phyloP scores from a whole-genome alignment of 1,140 invertebrate species.

The Scaptomyza montana region DNA sequence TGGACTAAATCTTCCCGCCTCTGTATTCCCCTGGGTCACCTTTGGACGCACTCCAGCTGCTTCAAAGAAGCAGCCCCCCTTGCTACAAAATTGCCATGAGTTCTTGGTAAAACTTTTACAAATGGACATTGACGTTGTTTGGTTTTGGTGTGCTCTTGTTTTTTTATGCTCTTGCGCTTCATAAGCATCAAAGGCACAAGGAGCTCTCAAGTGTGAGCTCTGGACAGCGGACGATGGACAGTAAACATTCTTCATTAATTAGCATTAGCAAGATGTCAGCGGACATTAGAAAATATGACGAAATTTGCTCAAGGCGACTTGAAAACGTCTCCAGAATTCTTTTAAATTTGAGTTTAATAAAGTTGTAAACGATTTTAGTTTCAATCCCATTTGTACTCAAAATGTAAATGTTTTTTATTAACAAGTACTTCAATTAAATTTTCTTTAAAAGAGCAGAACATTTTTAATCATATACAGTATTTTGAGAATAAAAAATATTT shows the following conservation, averaged over 20 bases:
- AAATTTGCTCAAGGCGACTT: slow-evolving; percentile 22
- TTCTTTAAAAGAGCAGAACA: not conserved
- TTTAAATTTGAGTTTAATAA: not conserved
- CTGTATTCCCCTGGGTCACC: slow-evolving; percentile 22
- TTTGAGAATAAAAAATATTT: not conserved
- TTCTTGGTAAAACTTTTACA: slow-evolving; percentile 74
- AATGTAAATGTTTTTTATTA: too few relatives aligned
- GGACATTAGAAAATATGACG: slow-evolving; percentile 2
- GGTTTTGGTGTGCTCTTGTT: slow-evolving; percentile 39
- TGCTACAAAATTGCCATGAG: slow-evolving; percentile 16
- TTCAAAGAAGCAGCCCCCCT: slow-evolving; percentile 50
- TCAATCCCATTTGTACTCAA: not conserved
- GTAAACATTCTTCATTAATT: slow-evolving; percentile 59
- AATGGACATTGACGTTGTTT: slow-evolving; percentile 77
- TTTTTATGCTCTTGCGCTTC: slow-evolving; percentile 31
- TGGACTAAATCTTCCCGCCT: slow-evolving; percentile 10
- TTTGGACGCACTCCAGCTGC: slow-evolving; percentile 66
- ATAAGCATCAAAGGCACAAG: slow-evolving; percentile 55
- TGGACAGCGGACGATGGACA: slow-evolving; percentile 11
- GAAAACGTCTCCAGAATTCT: slow-evolving; percentile 13
- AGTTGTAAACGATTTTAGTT: too few relatives aligned
- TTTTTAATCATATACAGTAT: not conserved
- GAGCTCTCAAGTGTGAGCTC: slow-evolving; percentile 13
- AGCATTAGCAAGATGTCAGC: slow-evolving; percentile 58
- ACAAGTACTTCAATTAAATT: not conserved